Base-by-base conservation (phyloP, 2,113 vertebrate species). In the Petrocephalus zakoni region DNA sequence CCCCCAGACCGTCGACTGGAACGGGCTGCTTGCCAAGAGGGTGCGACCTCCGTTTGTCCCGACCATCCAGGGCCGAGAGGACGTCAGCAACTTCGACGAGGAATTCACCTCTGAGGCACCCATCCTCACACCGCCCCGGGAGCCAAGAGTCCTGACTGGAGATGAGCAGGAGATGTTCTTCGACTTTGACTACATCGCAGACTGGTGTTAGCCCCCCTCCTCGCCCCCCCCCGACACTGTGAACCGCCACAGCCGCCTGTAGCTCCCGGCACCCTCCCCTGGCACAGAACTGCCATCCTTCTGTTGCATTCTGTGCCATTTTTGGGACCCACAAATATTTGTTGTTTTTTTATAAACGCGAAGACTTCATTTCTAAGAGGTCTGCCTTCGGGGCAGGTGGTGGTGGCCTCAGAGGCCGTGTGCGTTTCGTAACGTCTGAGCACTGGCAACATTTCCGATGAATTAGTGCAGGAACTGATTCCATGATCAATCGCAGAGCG, bases 41-140 rank as follows among this genome's bases (percentile, higher is more conserved):
- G 96, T 98, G 91, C 98, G 97, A 92, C 98, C 98, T 0, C 98
- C 98, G 0, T 99, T 99, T n/a, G 96, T 99, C 88, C 98, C 98
- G 19, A 97, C 94, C 87, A 98, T 99, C 91, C 95, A 97, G 95
- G 97, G 96, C 86, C 87, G 96, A 88, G 97, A 96, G 93, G 98
- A 99, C 25, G 98, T 99, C 93, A 99, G 98, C 94, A 99, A 99
- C 94, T 99, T 99, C 46, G 98, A 99, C 81, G 97, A 99, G 22
- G 98, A 99, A 96, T 99, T 99, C 96, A 99, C 97, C 95, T 99
- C 97, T 90, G 98, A 99, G 96, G 97, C 96, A 88, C 98, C 98
- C 42, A 96, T 99, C 93, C 95, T 99, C 91, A 99, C 98, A 91
- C 98, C 98, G 58, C 98, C 98, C 87, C 96, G 97, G 91, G 98